Base-by-base conservation (phyloP, 2,888 invertebrate genomes). In the Tetrapedia diversipes region DNA sequence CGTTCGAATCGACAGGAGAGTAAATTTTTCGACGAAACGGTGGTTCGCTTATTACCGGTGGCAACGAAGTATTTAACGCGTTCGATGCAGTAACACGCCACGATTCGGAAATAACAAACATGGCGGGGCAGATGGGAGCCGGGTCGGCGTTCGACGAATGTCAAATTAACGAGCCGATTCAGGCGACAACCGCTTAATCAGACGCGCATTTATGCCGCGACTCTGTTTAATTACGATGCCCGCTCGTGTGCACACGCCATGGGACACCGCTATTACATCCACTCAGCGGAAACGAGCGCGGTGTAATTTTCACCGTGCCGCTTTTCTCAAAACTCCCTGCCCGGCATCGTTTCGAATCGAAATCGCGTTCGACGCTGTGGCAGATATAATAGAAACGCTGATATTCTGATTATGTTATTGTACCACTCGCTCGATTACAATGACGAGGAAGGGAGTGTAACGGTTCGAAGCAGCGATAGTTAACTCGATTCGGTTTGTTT, bases 131-230 rank as follows among this genome's bases (percentile, higher is more conserved):
- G 37, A 37, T n/a, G 27, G 10, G 41, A 64, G 16, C 10, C 16
- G 22, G 32, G 16, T 11, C n/a, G 41, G 47, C 47, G 41, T 41
- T 66, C 67, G 73, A 60, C 79, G 68, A 69, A 69, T 63, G 73
- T 77, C 65, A 66, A 73, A 79, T 79, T 77, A 79, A 79, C 77
- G 79, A 77, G 45, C 60, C 77, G 68, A 77, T 77, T 79, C 79
- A 79, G 61, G 73, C 77, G 68, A 65, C 77, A 79, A 77, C 79
- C 79, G 79, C 79, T 79, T 79, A 79, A 79, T 79, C 73, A 77
- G 79, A 51, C 60, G 57, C 16, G 73, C 68, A 79, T 79, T 79
- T 77, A 73, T 69, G 61, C 47, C 51, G 56, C 53, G 63, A 41
- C 69, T 61, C 69, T 51, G 73, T 77, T 79, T 79, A 79, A 79